Base-by-base conservation (phyloP, 2,888 invertebrate species). In the Zhengitettix transpicula region DNA sequence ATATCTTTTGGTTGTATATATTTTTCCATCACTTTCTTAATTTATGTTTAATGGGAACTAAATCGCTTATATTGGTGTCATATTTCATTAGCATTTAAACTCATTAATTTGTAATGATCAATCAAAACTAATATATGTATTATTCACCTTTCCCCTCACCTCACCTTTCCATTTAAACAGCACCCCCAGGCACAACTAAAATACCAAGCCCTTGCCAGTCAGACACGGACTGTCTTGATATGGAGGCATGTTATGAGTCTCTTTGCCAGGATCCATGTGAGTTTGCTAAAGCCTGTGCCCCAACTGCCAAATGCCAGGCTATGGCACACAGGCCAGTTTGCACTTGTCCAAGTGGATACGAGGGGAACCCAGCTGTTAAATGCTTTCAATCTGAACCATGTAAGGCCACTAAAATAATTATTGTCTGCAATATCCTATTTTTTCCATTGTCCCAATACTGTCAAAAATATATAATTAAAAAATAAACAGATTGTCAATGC, bases 361-460 rank as follows among this genome's bases (percentile, higher is more conserved):
- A 87, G 71, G 89, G 89, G 73, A 84, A 89, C 74, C 89, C 89
- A 60, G 84, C 86, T 68, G 77, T 84, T 71, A 85, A 86, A 76
- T 89, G 89, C 79, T 80, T 83, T 76, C 81, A 83, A 70, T 75
- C 78, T 70, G 80, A 82, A 75, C 80, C 84, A 84, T 81, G 88
- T 88, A 87, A 87, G 87, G 72, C 10, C 53, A 47, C 47, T 7
- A 47, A 47, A 28, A 28, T 28, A 28, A 28, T 28, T 28, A 28
- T 28, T 28, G 28, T 28, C 28, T 28, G 28, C 2, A 28, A 7
- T 28, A 7, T 28, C 28, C 28, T 28, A 7, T 28, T 28, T n/a
- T 28, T 28, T 28, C 28, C 28, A 28, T 28, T 28, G 28, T 28
- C 28, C 28, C 28, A 28, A 28, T 28, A 28, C 28, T 28, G 28